Percentiles rank a stretch among this genome's conserved stretches.
Evolutionary conservation across 2,113 vertebrate genomes (phyloP).

Genomic region (Spea bombifrons): DNA sequence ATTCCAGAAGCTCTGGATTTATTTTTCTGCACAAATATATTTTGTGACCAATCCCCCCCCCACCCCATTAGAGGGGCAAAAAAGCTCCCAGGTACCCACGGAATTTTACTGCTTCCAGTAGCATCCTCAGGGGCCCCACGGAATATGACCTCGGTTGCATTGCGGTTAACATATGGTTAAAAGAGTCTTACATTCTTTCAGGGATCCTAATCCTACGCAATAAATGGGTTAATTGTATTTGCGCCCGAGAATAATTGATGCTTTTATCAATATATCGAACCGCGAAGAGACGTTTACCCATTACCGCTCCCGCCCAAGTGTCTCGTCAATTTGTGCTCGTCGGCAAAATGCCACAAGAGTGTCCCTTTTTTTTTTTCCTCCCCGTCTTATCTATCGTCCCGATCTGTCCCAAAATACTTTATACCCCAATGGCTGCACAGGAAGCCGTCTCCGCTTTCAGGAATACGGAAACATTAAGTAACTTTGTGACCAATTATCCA

Average conservation of each 20-base stretch:
- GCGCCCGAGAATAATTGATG: not conserved
- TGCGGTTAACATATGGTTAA: no score
- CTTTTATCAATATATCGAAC: not conserved
- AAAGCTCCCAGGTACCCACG: no score
- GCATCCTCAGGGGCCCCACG: no score
- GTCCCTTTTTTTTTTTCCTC: not conserved
- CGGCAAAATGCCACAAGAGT: not conserved
- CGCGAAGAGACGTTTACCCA: not conserved
- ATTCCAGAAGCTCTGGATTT: conserved; percentile 30
- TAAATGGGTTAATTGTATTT: not conserved
- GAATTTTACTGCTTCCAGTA: no score
- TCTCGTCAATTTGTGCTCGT: not conserved
- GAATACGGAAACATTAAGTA: not conserved
- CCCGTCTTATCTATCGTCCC: not conserved
- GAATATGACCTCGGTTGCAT: no score
- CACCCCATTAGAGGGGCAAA: not conserved
- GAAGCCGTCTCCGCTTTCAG: not conserved
- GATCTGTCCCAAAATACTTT: not conserved
- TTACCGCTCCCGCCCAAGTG: not conserved
- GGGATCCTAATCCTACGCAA: not conserved
- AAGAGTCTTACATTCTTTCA: no score
- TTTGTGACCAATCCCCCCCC: not conserved
- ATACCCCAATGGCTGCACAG: not conserved
- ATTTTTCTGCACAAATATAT: conserved; percentile 12
- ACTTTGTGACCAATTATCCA: not conserved